Conservation (phyloP, 2,888 invertebrate genomes). For the Melanostoma scalare region DNA sequence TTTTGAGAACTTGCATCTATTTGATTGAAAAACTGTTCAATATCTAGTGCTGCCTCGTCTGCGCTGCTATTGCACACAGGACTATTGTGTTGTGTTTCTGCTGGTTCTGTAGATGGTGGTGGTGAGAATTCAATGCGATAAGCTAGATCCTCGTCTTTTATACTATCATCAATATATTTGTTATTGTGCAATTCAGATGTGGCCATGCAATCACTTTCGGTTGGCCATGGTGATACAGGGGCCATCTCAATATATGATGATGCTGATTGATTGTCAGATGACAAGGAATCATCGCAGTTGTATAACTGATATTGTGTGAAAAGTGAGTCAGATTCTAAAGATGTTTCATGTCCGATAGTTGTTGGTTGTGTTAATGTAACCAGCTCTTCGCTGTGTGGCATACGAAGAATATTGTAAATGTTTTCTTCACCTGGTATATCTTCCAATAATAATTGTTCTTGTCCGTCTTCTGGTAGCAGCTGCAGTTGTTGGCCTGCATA, state of each 20-base stretch:
- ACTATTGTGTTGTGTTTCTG: slow-evolving; percentile 18
- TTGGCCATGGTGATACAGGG: slow-evolving; percentile 61
- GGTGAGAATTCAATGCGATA: slow-evolving; percentile 34
- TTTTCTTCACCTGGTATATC: slow-evolving; percentile 63
- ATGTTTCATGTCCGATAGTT: slow-evolving; percentile 48
- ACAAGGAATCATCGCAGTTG: slow-evolving; percentile 24
- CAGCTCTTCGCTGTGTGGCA: slow-evolving; percentile 62
- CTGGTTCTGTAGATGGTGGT: slow-evolving; percentile 24
- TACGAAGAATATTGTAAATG: slow-evolving; percentile 46
- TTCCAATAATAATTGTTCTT: slow-evolving; percentile 55
- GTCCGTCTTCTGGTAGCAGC: slow-evolving; percentile 41
- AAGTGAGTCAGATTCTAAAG: slow-evolving; percentile 39
- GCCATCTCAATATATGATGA: slow-evolving; percentile 49
- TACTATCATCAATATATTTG: slow-evolving; percentile 22
- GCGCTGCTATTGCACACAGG: slow-evolving; percentile 29
- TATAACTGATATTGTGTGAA: slow-evolving; percentile 14
- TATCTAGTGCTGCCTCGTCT: slow-evolving; percentile 18
- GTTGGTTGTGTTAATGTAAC: slow-evolving; percentile 57
- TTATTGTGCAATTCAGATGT: slow-evolving; percentile 48
- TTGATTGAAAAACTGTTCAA: slow-evolving; percentile 36
- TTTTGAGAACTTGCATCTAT: slow-evolving; percentile 22
- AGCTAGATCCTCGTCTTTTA: slow-evolving; percentile 38
- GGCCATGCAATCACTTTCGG: slow-evolving; percentile 54
- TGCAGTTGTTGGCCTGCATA: slow-evolving; percentile 48
- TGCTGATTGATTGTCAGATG: slow-evolving; percentile 45